phyloP scores from a whole-genome alignment of 2,113 vertebrate species.

The Coturnix japonica region DNA sequence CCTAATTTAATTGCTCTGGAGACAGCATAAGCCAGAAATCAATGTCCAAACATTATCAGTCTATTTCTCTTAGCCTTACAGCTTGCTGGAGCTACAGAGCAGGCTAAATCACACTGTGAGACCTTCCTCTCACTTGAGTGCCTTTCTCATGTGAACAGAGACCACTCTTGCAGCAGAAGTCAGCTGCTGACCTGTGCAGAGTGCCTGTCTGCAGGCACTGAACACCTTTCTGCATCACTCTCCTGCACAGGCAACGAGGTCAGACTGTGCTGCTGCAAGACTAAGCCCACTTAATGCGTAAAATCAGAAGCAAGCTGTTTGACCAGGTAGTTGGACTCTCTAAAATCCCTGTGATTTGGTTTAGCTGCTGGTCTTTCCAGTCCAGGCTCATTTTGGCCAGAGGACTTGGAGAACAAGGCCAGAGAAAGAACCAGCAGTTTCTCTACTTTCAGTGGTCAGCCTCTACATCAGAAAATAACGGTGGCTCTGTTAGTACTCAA shows the following conservation, averaged over 20 bases:
- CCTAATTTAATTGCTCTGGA: not conserved
- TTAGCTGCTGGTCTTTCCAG: not conserved
- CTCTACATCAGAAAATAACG: constrained; percentile 36
- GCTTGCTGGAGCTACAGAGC: not conserved
- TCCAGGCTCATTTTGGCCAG: not conserved
- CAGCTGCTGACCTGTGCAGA: not conserved
- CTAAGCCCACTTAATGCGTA: not conserved
- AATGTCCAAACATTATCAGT: not conserved
- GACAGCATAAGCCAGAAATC: not conserved
- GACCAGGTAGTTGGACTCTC: not conserved
- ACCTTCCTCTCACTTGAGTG: not conserved
- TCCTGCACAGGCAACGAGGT: not conserved
- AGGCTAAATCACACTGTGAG: not conserved
- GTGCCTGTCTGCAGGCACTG: rapidly evolving
- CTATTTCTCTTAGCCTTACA: not conserved
- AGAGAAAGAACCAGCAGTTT: not conserved
- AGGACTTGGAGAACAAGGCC: not conserved
- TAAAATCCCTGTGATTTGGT: not conserved
- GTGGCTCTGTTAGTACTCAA: not conserved
- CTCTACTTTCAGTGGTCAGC: not conserved
- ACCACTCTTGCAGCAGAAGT: rapidly evolving
- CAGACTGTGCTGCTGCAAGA: not conserved
- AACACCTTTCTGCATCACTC: rapidly evolving
- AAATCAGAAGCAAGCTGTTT: not conserved
- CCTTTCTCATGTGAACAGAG: not conserved